phyloP scores from a whole-genome alignment of 2,888 invertebrate species.

The Branchipolynoe longqiensis region DNA sequence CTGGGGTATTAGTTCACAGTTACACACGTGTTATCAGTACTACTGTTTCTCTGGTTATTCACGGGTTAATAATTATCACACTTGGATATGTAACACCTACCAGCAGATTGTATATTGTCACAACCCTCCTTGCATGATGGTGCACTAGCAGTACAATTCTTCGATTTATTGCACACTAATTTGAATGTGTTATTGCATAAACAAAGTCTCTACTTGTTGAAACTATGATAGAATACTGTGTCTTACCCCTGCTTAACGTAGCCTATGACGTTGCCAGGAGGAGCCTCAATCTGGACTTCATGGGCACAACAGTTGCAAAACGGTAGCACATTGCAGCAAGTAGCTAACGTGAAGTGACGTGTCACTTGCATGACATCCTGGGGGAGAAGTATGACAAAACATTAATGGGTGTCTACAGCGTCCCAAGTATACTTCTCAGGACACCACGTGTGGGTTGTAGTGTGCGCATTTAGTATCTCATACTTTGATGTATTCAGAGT shows the following conservation, averaged over 20 bases:
- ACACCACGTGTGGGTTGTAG: too few species aligned
- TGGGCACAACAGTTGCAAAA: conserved; percentile 40
- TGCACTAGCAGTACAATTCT: background rate
- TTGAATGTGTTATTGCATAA: too few species aligned
- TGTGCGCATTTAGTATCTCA: too few species aligned
- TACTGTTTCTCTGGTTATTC: background rate
- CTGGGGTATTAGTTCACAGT: too few species aligned
- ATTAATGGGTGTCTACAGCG: background rate
- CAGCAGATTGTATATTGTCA: background rate
- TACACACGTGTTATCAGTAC: too few species aligned
- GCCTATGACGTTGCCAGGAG: conserved; percentile 30
- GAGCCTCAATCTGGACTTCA: conserved; percentile 49
- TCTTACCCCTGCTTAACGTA: conserved; percentile 54
- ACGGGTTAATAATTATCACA: background rate
- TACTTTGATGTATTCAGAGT: too few species aligned
- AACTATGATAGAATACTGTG: too few species aligned
- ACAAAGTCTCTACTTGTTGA: too few species aligned
- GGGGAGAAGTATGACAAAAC: background rate
- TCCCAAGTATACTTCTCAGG: too few species aligned
- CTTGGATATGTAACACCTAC: background rate
- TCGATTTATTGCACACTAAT: background rate
- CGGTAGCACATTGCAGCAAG: conserved; percentile 29
- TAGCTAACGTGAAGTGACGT: conserved; percentile 54
- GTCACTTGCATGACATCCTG: conserved; percentile 52
- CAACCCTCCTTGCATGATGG: background rate